These are phyloP conservation scores for Danio aesculapii DNA, from an alignment of 2,797 vertebrate species.

Conservation along the genomic window DNA sequence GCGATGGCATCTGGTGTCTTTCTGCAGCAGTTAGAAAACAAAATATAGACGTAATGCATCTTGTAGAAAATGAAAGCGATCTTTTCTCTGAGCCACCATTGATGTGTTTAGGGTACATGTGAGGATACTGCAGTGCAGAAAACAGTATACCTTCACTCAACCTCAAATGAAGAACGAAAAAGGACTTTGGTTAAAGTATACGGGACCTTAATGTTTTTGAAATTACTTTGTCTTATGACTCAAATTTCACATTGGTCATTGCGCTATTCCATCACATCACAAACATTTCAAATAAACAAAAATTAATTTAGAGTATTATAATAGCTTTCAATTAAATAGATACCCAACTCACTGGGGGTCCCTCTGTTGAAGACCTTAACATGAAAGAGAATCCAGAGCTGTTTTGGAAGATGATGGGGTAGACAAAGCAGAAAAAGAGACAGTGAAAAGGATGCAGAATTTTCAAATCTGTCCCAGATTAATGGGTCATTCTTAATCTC, in stretches of 20 bases:
- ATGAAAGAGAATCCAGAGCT: constrained; percentile 7
- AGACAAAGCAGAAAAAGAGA: constrained; percentile 58
- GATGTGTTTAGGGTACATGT: too few relatives aligned
- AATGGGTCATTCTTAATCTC: constrained; percentile 80
- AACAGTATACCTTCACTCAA: too few relatives aligned
- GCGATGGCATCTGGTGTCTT: too few relatives aligned
- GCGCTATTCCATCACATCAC: neutral
- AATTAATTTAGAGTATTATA: neutral
- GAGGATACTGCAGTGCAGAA: too few relatives aligned
- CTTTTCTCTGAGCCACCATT: too few relatives aligned
- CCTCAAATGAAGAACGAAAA: too few relatives aligned
- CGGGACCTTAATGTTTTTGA: neutral
- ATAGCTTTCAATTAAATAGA: neutral
- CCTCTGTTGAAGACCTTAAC: constrained; percentile 17
- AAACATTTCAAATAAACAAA: neutral
- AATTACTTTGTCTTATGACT: constrained; percentile 35
- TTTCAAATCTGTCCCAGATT: constrained; percentile 79
- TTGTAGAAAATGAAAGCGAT: too few relatives aligned
- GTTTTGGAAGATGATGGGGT: constrained; percentile 61
- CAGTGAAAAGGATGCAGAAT: constrained; percentile 48
- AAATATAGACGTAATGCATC: too few relatives aligned
- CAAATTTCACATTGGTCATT: constrained; percentile 60
- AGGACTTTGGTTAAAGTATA: too few relatives aligned
- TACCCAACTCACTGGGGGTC: neutral
- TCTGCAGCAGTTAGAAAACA: too few relatives aligned